Base-by-base conservation (phyloP, 2,888 invertebrate species). In the Odontocerum albicorne region DNA sequence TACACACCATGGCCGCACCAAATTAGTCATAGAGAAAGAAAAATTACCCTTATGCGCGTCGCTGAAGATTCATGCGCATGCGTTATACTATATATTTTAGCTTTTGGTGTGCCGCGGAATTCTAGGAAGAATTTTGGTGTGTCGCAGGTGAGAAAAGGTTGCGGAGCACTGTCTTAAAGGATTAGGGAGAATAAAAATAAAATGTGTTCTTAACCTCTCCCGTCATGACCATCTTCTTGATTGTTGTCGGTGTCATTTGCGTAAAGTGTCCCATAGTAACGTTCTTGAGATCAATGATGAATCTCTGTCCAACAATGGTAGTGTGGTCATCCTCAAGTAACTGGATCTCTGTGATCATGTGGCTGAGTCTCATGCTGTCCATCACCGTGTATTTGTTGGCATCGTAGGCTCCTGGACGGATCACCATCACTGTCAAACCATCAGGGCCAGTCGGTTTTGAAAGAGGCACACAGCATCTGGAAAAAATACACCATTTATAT, bases 271-370 rank as follows among this genome's bases (percentile, higher is more conserved):
- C 68, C 66, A 81, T 68, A 2, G 74, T 72, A 0, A 77, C 70
- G 4, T 72, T 74, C 15, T 72, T 68, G 57, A 83, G 65, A 64
- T 85, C 84, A 22, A 81, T 62, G 20, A 84, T 65, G 22, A 67
- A 69, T n/a, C 70, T 66, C 13, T 70, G 65, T 1, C 81, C 81
- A n/a, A 70, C 66, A 1, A 80, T 66, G 2, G 74, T 66, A 1
- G 70, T 66, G 55, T 74, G 70, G 62, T 84, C 84, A 63, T 82
- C 79, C 58, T 81, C 80, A 56, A 77, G 65, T 22, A 81, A 57
- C 13, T 74, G 36, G 46, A 81, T 72, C 70, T 73, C 73, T 59
- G 66, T 64, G 6, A 71, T 62, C 33, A 67, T 65, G 17, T 64
- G 63, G 21, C 66, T 64, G 2, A 68, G 66, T 4, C 67, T 65